Evolutionary conservation across 2,113 vertebrate genomes (phyloP), one percentile per base, ranked within the genome.

Genomic region (Oryzias curvinotus): DNA sequence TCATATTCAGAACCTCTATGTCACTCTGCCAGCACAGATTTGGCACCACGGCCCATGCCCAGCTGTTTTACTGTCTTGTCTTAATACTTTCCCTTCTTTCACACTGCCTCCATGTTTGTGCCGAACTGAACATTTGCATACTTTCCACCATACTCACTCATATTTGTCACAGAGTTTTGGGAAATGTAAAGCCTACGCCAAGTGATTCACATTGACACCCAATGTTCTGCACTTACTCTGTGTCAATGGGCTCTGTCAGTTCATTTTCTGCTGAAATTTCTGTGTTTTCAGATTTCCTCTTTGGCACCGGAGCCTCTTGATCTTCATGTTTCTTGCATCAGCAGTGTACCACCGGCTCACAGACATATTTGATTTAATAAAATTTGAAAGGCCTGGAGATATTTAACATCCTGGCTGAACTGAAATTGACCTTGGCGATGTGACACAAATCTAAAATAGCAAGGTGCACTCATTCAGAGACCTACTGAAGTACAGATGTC

Each of bases 51-150:
- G 52, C 74, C 75, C 52, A 4, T 52, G 28, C 73, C 84, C 80
- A 85, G 65, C 84, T 62, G 67, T 62, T 77, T 82, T 45, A 62
- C 75, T 77, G 78, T 86, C 68, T 62, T 10, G 54, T 71, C 66
- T 59, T 56, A 54, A 60, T 55, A 63, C 49, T 56, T 57, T 17
- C 47, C 57, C 47, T 74, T 71, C 44, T 77, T 62, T 71, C 44
- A 56, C 78, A 75, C 51, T 61, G 63, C 48, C 57, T 67, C 67
- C 73, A 58, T 76, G 67, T 84, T 81, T 73, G 69, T 63, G 52
- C 77, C 81, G 51, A 50, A 77, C 62, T 71, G 83, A 71, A 87
- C 78, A 83, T 88, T 87, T 84, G 71, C 82, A 90, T 85, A 85
- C 75, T 83, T 88, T 85, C 81, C 78, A 14, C 69, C 72, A 73